Percentiles rank a stretch among this genome's conserved stretches.
Conservation (phyloP, 2,113 vertebrate species). For the Menura novaehollandiae region DNA sequence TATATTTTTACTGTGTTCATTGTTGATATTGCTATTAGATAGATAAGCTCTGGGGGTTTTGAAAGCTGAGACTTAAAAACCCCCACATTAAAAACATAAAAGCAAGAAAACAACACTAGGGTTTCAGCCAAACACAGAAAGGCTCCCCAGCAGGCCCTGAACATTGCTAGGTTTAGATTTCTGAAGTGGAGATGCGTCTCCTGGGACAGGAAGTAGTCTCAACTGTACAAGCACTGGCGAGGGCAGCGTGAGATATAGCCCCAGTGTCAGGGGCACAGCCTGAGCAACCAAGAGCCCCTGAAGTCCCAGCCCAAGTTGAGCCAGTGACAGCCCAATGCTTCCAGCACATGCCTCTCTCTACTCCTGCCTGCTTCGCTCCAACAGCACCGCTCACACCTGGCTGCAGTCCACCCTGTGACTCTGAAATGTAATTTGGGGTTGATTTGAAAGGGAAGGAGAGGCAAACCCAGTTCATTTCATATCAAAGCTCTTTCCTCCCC, state of each 20-base stretch:
- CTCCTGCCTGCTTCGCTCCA: background rate
- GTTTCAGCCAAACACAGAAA: background rate
- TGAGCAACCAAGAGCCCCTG: background rate
- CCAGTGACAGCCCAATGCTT: background rate
- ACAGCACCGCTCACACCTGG: background rate
- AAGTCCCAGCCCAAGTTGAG: background rate
- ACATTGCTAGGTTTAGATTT: background rate
- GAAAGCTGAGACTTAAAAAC: background rate
- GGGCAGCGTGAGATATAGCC: background rate
- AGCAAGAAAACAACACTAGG: background rate
- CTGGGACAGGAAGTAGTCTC: background rate
- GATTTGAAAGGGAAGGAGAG: background rate
- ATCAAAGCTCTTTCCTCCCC: background rate
- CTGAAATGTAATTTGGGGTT: background rate
- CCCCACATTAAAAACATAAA: background rate
- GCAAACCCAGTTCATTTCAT: background rate
- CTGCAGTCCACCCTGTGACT: background rate
- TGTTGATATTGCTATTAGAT: background rate
- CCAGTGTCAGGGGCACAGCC: background rate
- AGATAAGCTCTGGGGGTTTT: background rate
- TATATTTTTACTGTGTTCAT: background rate
- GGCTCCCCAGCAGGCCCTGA: background rate
- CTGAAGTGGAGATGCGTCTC: background rate
- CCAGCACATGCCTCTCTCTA: fast-evolving
- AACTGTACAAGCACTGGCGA: fast-evolving